Percentiles rank a stretch among this genome's conserved stretches.
Evolutionary conservation across 2,113 vertebrate species (phyloP).

Genomic region (Podarcis cretensis): DNA sequence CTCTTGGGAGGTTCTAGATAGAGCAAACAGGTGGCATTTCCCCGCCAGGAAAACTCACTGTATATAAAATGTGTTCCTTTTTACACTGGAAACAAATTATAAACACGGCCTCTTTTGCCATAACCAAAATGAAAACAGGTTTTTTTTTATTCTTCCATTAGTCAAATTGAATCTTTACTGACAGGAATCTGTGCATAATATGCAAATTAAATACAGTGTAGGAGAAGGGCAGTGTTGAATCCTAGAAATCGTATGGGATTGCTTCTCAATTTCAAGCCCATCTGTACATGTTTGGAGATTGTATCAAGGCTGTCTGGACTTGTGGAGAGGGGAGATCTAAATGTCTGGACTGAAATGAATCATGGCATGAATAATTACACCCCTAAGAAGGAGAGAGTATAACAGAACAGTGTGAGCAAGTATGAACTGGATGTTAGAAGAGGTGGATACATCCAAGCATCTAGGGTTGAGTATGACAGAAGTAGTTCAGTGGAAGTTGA

Average conservation of each 20-base stretch:
- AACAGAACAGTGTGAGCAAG: not conserved
- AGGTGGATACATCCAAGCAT: not conserved
- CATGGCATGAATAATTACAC: not conserved
- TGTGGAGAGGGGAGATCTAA: not conserved
- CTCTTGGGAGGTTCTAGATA: not conserved
- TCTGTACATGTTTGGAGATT: not conserved
- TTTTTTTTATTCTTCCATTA: not conserved
- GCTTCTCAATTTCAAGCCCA: not conserved
- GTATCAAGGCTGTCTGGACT: not conserved
- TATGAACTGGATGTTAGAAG: not conserved
- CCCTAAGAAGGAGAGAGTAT: not conserved
- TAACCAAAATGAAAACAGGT: not conserved
- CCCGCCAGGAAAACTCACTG: not conserved
- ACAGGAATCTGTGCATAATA: not conserved
- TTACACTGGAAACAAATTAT: not conserved
- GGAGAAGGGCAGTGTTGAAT: not conserved
- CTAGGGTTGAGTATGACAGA: not conserved
- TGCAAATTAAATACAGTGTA: not conserved
- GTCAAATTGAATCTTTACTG: not conserved
- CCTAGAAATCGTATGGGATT: not conserved
- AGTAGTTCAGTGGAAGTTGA: fast-evolving
- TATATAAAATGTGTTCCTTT: not conserved
- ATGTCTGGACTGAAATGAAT: not conserved
- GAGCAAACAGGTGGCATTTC: too few relatives aligned
- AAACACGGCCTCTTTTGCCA: not conserved